Percentiles rank a stretch among this genome's conserved stretches.
Evolutionary conservation across 1,140 invertebrate species (phyloP).

Genomic region (Heliothis subflexa): DNA sequence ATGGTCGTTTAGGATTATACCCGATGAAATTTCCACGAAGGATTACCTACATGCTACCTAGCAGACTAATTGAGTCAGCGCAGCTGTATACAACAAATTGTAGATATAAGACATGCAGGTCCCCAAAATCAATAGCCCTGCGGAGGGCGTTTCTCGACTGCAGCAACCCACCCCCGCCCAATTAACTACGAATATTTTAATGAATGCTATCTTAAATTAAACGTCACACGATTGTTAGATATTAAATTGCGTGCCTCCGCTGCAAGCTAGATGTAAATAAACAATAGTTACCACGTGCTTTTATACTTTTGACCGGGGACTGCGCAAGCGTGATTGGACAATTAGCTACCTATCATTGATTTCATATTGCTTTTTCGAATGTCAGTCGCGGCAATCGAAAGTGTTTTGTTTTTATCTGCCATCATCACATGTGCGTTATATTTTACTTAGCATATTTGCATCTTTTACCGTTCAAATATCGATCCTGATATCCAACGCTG

Average conservation of each 20-base stretch:
- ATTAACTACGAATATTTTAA: constrained; percentile 9
- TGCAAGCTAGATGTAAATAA: constrained; percentile 54
- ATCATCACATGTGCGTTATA: not conserved
- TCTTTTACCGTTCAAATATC: too few species aligned
- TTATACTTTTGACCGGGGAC: constrained; percentile 22
- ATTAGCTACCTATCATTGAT: constrained; percentile 13
- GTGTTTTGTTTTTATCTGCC: constrained; percentile 1
- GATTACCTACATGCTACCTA: too few species aligned
- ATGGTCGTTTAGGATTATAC: too few species aligned
- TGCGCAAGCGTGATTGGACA: constrained; percentile 32
- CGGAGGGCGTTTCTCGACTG: constrained; percentile 13
- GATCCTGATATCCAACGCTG: too few species aligned
- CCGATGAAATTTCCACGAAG: too few species aligned
- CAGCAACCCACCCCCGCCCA: not conserved
- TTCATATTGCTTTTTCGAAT: constrained; percentile 19
- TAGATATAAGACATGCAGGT: constrained; percentile 27
- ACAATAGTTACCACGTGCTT: constrained; percentile 50
- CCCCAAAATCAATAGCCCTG: constrained; percentile 37
- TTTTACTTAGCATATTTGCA: too few species aligned
- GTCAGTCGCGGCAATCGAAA: constrained; percentile 4
- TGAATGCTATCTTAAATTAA: constrained; percentile 1
- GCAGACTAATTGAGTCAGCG: constrained; percentile 3
- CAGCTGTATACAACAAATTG: constrained; percentile 1
- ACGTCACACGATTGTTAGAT: constrained; percentile 8
- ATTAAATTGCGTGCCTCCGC: constrained; percentile 20